Conservation (phyloP, 2,888 invertebrate genomes). For the Globia sparganii region DNA sequence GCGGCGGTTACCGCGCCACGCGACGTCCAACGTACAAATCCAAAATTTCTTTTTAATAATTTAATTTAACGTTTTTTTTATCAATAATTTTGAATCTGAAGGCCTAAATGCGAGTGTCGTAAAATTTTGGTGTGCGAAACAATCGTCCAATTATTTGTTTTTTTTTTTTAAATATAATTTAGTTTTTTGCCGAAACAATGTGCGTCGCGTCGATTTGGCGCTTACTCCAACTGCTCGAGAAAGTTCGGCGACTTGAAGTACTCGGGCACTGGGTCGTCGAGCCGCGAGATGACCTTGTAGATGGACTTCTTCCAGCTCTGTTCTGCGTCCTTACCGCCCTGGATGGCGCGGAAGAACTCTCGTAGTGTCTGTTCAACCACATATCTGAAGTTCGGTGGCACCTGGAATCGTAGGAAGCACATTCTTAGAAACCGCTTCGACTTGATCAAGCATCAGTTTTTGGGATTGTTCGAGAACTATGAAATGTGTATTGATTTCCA, state of each 20-base stretch:
- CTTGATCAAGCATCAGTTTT: neutral
- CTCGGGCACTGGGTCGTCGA: slow-evolving; percentile 99
- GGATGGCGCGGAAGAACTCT: slow-evolving; percentile 99
- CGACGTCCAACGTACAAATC: slow-evolving; percentile 88
- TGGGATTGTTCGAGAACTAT: neutral
- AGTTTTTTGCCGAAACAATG: slow-evolving; percentile 82
- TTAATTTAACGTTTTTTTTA: slow-evolving; percentile 87
- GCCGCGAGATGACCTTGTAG: slow-evolving; percentile 99
- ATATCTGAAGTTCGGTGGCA: slow-evolving; percentile 98
- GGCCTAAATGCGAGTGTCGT: slow-evolving; percentile 93
- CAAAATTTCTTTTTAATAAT: slow-evolving; percentile 84
- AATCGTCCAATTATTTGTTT: slow-evolving; percentile 82
- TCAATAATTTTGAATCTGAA: slow-evolving; percentile 92
- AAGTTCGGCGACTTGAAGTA: slow-evolving; percentile 99
- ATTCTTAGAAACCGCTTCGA: slow-evolving; percentile 34
- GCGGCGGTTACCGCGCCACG: slow-evolving; percentile 73
- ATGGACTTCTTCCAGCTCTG: slow-evolving; percentile 99
- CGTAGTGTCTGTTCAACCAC: slow-evolving; percentile 99
- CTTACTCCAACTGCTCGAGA: slow-evolving; percentile 98
- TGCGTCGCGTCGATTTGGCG: slow-evolving; percentile 79
- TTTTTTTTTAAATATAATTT: slow-evolving; percentile 71
- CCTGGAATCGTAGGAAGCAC: slow-evolving; percentile 91
- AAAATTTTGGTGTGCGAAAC: slow-evolving; percentile 91
- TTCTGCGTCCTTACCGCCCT: slow-evolving; percentile 98
- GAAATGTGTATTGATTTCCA: neutral